Conservation (phyloP, 2,797 vertebrate species). For the Mallotus villosus region DNA sequence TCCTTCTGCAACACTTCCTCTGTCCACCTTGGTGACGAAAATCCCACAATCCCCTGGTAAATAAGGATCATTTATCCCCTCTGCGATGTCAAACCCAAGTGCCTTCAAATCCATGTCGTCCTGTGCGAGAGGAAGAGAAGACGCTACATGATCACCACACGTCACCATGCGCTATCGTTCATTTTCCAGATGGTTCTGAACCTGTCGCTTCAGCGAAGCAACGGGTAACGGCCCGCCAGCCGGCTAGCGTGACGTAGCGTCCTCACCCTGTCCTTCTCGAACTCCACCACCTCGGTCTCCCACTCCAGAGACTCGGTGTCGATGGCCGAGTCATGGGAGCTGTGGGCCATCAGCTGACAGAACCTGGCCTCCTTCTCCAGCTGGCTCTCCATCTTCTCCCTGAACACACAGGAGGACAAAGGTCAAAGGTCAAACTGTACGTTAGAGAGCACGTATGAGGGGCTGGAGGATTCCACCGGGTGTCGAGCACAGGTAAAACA, state of each 20-base stretch:
- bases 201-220: no score
- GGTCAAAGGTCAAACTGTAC: conserved; percentile 43
- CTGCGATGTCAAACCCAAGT: conserved; percentile 96
- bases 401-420: conserved; percentile 56
- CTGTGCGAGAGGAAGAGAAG: conserved; percentile 59
- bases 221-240: background rate
- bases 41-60: conserved; percentile 94
- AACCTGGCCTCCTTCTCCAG: conserved; percentile 94
- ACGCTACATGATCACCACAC: background rate
- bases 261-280: conserved; percentile 94
- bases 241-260: background rate
- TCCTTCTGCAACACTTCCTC: conserved; percentile 96
- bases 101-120: conserved; percentile 96
- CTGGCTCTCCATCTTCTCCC: conserved; percentile 96
- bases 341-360: conserved; percentile 94
- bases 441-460: background rate
- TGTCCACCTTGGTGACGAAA: conserved; percentile 96
- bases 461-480: no score
- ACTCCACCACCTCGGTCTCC: conserved; percentile 98
- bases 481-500: background rate
- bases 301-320: conserved; percentile 97
- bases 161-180: no score
- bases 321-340: conserved; percentile 95
- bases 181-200: no score
- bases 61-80: conserved; percentile 94